Base-by-base conservation (phyloP, 2,113 vertebrate genomes). In the Phycodurus eques region DNA sequence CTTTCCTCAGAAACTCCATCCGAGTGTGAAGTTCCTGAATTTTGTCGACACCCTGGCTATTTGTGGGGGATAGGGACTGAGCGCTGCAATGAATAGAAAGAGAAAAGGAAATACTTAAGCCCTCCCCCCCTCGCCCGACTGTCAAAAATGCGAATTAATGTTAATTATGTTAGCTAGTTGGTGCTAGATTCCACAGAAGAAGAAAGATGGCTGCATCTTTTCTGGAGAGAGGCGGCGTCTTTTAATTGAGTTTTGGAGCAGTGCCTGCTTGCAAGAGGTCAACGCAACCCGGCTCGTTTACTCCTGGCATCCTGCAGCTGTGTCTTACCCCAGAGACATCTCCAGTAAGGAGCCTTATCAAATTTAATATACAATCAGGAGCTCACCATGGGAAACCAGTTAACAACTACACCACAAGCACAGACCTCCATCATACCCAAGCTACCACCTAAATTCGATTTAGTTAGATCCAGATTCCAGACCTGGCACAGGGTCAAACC, bases 181-280 rank as follows among this genome's bases (percentile, higher is more conserved):
- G 35, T 39, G 6, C 35, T 39, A 39, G 6, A 12, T 59, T 59
- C 5, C 12, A 61, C 33, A 53, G 49, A 19, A n/a, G 64, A 1
- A 78, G 19, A 57, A 49, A 75, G 74, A 75, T 46, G 2, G 5
- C 74, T 70, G 59, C 60, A 73, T 75, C 80, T 88, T 90, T 88
- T 88, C 74, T 87, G 79, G 82, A 74, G 65, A 72, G 74, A 80
- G 68, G 74, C 76, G 69, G 53, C 80, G 73, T 82, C 76, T 65
- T 71, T 79, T 86, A 84, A 89, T 87, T 88, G 82, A 82, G 79
- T 83, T 20, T 70, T 88, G 88, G 87, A 88, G 46, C 14, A 0
- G 17, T 78, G 87, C 85, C 86, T 79, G 71, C 81, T 27, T 80
- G 74, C 39, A 56, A 76, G 76, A 87, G 88, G 87, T 87, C 80